A percentile compares a stretch with the other conserved stretches of the same genome.
These are phyloP conservation scores for Capreolus pygargus DNA, from an alignment of 2,113 vertebrate species.

Conservation along the genomic window DNA sequence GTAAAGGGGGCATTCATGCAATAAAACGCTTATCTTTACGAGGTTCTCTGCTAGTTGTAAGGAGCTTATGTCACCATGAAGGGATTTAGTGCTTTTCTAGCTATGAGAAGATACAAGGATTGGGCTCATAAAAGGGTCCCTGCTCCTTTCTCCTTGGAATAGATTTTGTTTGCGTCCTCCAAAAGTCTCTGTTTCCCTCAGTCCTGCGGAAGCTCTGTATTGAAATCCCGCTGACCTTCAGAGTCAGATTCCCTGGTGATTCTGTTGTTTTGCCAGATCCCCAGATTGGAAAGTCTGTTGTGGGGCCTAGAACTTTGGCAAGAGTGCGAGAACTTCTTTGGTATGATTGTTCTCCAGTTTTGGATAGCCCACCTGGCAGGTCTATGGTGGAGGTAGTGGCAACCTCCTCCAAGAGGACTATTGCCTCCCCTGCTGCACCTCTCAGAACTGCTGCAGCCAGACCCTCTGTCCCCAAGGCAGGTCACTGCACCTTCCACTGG, in stretches of 20 bases:
- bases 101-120: neutral
- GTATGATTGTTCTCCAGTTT: neutral
- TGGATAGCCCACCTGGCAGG: neutral
- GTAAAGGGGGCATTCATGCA: rapidly evolving
- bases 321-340: neutral
- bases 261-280: neutral
- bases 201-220: neutral
- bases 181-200: neutral
- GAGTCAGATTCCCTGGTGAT: neutral
- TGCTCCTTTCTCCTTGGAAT: neutral
- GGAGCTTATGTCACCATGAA: neutral
- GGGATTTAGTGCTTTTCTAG: neutral
- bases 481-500: neutral
- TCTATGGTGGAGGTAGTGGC: neutral
- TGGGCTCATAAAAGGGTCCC: neutral
- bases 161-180: neutral
- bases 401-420: neutral
- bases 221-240: neutral
- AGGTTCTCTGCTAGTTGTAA: neutral
- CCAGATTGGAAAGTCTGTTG: neutral
- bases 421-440: neutral
- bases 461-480: rapidly evolving
- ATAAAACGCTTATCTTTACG: neutral
- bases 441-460: neutral
- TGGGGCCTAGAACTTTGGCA: neutral